Conservation (phyloP, 1,140 invertebrate genomes). For the Anoplolepis gracilipes region DNA sequence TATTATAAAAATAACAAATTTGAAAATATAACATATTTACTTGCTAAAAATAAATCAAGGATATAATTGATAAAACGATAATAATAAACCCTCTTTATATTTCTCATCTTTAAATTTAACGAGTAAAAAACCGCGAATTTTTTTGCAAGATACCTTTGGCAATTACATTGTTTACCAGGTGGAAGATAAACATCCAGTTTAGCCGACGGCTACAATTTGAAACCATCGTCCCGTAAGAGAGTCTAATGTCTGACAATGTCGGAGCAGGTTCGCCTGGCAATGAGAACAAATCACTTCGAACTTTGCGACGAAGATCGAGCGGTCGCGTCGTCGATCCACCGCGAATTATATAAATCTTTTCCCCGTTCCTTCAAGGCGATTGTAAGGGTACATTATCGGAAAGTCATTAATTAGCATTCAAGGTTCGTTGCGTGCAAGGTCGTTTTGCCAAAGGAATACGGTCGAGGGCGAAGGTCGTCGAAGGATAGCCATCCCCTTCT, state of each 20-base stretch:
- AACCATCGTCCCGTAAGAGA: not conserved
- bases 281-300: conserved; percentile 52
- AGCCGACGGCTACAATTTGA: not conserved
- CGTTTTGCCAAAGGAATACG: conserved; percentile 46
- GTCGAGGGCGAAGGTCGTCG: conserved; percentile 47
- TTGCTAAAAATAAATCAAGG: not conserved
- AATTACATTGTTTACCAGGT: conserved; percentile 32
- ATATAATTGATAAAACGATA: not conserved
- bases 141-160: not conserved
- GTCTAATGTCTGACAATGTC: conserved; percentile 38
- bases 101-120: not conserved
- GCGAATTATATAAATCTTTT: conserved; percentile 28
- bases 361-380: no score
- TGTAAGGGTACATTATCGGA: conserved; percentile 40
- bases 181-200: conserved; percentile 30
- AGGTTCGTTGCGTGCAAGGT: conserved; percentile 56
- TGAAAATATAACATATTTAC: not conserved
- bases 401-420: conserved; percentile 62
- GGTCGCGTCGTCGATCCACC: conserved; percentile 41
- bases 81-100: not conserved
- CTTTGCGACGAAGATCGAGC: conserved; percentile 45
- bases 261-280: conserved; percentile 16
- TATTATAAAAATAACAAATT: not conserved
- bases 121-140: not conserved
- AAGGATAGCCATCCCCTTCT: not conserved